Evolutionary conservation across 1,140 invertebrate genomes (phyloP).

Genomic region (Drosophila micromelanica): DNA sequence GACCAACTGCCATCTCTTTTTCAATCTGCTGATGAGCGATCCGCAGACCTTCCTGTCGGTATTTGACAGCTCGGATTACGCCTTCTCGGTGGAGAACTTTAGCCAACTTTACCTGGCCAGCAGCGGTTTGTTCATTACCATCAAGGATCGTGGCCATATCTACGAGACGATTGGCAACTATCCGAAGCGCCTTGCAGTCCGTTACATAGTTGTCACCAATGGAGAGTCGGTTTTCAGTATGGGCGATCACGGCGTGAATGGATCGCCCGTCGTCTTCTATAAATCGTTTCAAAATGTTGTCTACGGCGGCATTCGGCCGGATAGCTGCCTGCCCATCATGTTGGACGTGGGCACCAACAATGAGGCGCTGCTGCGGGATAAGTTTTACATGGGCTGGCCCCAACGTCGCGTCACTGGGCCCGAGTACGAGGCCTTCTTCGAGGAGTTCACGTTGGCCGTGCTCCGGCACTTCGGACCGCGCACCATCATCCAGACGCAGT

Average conservation of each 20-base stretch:
- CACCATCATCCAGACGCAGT: slow-evolving; percentile 95
- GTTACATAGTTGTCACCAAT: slow-evolving; percentile 97
- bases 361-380: slow-evolving; percentile 91
- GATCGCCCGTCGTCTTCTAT: slow-evolving; percentile 97
- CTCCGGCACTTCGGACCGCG: slow-evolving; percentile 93
- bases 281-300: slow-evolving; percentile 97
- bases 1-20: slow-evolving; percentile 96
- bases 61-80: slow-evolving; percentile 88
- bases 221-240: slow-evolving; percentile 96
- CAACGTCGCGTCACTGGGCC: slow-evolving; percentile 92
- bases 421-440: slow-evolving; percentile 96
- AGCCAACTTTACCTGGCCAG: not conserved
- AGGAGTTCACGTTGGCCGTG: slow-evolving; percentile 88
- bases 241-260: slow-evolving; percentile 96
- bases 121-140: slow-evolving; percentile 97
- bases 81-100: slow-evolving; percentile 88
- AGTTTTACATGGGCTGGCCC: slow-evolving; percentile 94
- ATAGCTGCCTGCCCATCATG: slow-evolving; percentile 94
- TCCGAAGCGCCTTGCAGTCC: slow-evolving; percentile 92
- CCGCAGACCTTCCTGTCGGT: slow-evolving; percentile 93
- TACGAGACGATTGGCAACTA: slow-evolving; percentile 92
- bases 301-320: slow-evolving; percentile 95
- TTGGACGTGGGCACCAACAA: slow-evolving; percentile 98
- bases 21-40: slow-evolving; percentile 94
- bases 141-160: slow-evolving; percentile 97